These are phyloP conservation scores for Anarhynchus alexandrinus DNA, from an alignment of 2,113 vertebrate genomes.

Conservation along the genomic window DNA sequence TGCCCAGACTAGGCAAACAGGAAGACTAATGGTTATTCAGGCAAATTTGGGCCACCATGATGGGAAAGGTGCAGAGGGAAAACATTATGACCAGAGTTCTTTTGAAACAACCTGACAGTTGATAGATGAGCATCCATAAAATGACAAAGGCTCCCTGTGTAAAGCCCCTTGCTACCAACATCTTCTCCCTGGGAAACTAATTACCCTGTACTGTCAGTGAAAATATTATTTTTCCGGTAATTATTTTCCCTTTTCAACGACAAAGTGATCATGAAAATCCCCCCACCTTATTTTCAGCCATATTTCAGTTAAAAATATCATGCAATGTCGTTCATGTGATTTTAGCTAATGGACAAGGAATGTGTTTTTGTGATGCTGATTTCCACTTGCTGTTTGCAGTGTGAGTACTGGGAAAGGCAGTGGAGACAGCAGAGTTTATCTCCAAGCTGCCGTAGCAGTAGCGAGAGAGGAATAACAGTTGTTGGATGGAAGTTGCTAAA, in stretches of 20 bases:
- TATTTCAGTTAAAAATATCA: not conserved
- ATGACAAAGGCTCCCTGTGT: conserved; percentile 79
- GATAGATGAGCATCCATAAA: conserved; percentile 87
- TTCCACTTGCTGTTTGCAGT: not conserved
- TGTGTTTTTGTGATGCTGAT: not conserved
- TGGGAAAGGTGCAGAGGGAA: conserved; percentile 81
- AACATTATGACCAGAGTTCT: conserved; percentile 74
- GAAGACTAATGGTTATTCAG: conserved; percentile 71
- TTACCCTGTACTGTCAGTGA: conserved; percentile 71
- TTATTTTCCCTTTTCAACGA: conserved; percentile 67
- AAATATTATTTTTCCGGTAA: conserved; percentile 79
- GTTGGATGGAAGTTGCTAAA: not conserved
- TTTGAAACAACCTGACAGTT: conserved; percentile 85
- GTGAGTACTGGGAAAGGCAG: not conserved
- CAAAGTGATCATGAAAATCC: conserved; percentile 20
- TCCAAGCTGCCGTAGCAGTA: not conserved
- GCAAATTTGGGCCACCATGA: conserved; percentile 76
- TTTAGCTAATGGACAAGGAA: not conserved
- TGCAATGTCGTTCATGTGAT: not conserved
- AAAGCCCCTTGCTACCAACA: conserved; percentile 62
- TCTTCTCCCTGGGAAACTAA: conserved; percentile 84
- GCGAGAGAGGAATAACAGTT: not conserved
- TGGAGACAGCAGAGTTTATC: not conserved
- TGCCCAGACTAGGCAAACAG: conserved; percentile 79
- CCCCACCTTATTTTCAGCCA: not conserved